phyloP scores from a whole-genome alignment of 1,140 invertebrate species.

The Campoletis sonorensis region DNA sequence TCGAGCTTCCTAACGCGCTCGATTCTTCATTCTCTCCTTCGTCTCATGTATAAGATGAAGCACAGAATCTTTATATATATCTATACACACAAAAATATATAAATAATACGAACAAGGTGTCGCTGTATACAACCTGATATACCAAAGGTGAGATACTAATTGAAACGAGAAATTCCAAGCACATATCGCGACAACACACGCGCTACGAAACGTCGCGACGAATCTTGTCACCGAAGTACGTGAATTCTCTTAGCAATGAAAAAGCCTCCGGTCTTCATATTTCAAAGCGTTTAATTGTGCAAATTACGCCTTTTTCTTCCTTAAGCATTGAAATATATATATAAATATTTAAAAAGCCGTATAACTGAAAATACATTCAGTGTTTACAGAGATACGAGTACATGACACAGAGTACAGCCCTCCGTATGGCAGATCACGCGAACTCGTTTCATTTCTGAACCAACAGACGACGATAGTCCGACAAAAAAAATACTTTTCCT shows the following conservation, averaged over 20 bases:
- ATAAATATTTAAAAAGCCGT: background rate
- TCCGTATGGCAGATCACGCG: slow-evolving; percentile 37
- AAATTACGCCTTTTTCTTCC: background rate
- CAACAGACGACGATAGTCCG: background rate
- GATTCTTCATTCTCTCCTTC: too few species aligned
- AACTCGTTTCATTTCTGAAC: slow-evolving; percentile 8
- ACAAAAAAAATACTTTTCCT: slow-evolving; percentile 13
- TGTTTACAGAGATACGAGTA: slow-evolving; percentile 9
- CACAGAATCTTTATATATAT: background rate
- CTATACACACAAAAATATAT: background rate
- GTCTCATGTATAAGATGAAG: background rate
- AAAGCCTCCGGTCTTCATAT: background rate
- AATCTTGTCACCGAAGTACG: slow-evolving; percentile 45
- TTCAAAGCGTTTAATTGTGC: background rate
- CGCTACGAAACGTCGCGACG: slow-evolving; percentile 39
- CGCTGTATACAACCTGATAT: background rate
- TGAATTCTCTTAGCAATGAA: slow-evolving; percentile 10
- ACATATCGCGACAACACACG: slow-evolving; percentile 45
- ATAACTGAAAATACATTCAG: background rate
- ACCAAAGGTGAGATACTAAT: slow-evolving; percentile 49
- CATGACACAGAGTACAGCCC: slow-evolving; percentile 19
- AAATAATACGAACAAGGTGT: slow-evolving; percentile 13
- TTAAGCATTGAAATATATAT: background rate
- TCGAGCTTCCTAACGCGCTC: slow-evolving; percentile 27
- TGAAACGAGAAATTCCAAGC: slow-evolving; percentile 54